phyloP scores from a whole-genome alignment of 2,888 invertebrate species.

The Diaprepes abbreviatus region DNA sequence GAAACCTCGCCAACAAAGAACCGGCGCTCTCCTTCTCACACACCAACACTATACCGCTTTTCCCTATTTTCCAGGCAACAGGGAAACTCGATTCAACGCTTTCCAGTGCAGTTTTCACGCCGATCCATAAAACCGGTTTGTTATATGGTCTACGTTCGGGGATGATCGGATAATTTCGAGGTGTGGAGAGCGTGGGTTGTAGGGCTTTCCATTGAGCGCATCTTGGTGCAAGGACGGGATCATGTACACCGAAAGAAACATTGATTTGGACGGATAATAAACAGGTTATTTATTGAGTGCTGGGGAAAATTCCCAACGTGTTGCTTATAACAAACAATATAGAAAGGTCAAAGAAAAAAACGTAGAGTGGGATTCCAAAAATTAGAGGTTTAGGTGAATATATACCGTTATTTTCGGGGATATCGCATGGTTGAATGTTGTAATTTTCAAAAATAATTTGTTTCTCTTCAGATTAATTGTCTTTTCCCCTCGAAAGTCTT shows the following conservation, averaged over 20 bases:
- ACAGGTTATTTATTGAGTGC: not conserved
- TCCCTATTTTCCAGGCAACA: conserved; percentile 23
- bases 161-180: conserved; percentile 27
- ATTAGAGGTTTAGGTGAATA: no score
- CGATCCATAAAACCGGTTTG: conserved; percentile 43
- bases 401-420: no score
- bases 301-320: not conserved
- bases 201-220: conserved; percentile 32
- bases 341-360: no score
- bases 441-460: no score
- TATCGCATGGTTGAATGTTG: no score
- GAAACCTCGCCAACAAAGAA: conserved; percentile 31
- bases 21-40: conserved; percentile 20
- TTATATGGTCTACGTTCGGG: conserved; percentile 29
- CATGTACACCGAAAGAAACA: not conserved
- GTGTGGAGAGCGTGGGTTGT: conserved; percentile 26
- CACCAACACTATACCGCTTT: conserved; percentile 23
- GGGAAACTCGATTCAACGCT: conserved; percentile 39
- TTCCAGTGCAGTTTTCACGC: conserved; percentile 47
- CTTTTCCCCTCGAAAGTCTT: no score
- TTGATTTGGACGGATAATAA: not conserved
- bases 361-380: no score
- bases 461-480: no score
- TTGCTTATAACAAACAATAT: no score
- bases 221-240: conserved; percentile 11